Base-by-base conservation (phyloP, 2,888 invertebrate species). In the Gnatocerus cornutus region DNA sequence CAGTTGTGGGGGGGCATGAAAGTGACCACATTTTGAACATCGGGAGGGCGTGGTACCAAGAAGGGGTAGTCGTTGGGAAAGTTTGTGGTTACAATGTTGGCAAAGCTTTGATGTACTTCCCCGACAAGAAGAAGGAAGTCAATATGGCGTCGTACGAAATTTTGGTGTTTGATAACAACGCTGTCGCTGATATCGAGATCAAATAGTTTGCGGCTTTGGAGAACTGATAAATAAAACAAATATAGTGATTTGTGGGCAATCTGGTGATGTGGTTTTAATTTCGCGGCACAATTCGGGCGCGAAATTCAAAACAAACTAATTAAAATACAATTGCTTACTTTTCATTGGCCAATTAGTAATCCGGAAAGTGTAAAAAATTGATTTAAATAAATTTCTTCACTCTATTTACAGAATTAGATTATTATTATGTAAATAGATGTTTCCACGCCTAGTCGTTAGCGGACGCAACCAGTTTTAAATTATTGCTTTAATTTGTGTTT, bases 1-100 rank as follows among this genome's bases (percentile, higher is more conserved):
- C 71, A 4, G 70, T 74, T 0, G 58, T 61, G 33, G 73, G 74
- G 4, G 74, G 74, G 7, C 14, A 61, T 5, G 71, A 73, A 43
- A 41, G 50, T 16, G 55, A 45, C 0, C 50, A 68, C 12, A 56
- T 55, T 58, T 53, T 70, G 2, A 58, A 70, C 33, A 74, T 74
- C 10, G 74, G 74, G n/a, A 69, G 72, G 13, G 50, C 71, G 8
- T 43, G 48, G 8, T 72, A 52, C 50, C 73, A 72, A 14, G 59
- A 62, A 4, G 58, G 72, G 45, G n/a, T 73, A 9, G 43, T 71
- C 8, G 68, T 72, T 14, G 73, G 71, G 10, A 74, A 73, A 63
- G 66, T 74, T 12, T 53, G 66, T 12, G 52, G 53, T 30, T 56
- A 21, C 21, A 33, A 14, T 8, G 16, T 69, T 43, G 69, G 65